Conservation (phyloP, 2,888 invertebrate species). For the Agonopterix subpropinquella region DNA sequence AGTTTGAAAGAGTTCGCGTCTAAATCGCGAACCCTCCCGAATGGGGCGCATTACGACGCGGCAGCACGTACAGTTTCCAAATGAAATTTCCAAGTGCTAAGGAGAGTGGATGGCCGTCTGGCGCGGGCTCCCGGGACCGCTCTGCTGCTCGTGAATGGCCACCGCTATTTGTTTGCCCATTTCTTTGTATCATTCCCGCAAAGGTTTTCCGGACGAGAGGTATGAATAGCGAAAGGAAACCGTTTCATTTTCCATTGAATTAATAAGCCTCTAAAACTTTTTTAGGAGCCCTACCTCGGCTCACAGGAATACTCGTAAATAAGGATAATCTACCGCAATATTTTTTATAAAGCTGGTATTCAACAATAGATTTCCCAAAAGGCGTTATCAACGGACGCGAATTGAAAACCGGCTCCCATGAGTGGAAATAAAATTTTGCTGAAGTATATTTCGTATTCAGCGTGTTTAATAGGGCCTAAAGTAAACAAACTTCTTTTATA, state of each 20-base stretch:
- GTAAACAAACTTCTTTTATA: constrained; percentile 3
- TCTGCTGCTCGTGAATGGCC: constrained; percentile 32
- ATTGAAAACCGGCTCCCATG: constrained; percentile 7
- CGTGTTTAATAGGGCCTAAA: constrained; percentile 4
- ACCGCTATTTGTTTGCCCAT: constrained; percentile 37
- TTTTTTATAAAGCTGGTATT: background rate
- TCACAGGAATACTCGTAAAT: background rate
- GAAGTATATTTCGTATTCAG: constrained; percentile 5
- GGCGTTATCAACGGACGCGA: constrained; percentile 7
- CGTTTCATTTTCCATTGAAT: constrained; percentile 17
- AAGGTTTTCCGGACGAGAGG: constrained; percentile 18
- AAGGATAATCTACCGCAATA: background rate
- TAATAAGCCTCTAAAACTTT: constrained; percentile 7
- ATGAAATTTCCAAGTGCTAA: constrained; percentile 64
- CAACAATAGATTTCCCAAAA: constrained; percentile 6
- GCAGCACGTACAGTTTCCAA: constrained; percentile 61
- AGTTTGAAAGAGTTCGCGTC: constrained; percentile 46
- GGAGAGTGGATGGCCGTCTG: constrained; percentile 32
- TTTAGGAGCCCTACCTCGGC: too few relatives aligned
- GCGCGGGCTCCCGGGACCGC: constrained; percentile 30
- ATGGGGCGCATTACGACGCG: constrained; percentile 53
- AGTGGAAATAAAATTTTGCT: constrained; percentile 6
- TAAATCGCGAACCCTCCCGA: constrained; percentile 43
- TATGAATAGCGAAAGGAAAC: constrained; percentile 25
- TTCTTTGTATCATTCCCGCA: constrained; percentile 27